phyloP scores from a whole-genome alignment of 2,113 vertebrate species.

The Phrynosoma blainvillii region DNA sequence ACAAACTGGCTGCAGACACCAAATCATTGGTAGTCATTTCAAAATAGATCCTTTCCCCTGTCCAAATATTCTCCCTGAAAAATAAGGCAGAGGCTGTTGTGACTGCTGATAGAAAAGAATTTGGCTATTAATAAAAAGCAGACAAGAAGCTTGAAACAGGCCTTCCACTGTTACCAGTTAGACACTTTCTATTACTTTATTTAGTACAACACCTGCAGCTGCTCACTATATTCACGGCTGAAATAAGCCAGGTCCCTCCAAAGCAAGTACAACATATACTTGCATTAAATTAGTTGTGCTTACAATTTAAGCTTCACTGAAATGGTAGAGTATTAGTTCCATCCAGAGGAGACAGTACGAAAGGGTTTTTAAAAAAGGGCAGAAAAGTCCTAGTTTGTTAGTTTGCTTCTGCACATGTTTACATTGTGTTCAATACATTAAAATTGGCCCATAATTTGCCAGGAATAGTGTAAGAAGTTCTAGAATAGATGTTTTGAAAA shows the following conservation, averaged over 20 bases:
- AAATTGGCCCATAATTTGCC: conserved; percentile 64
- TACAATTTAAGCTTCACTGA: conserved; percentile 66
- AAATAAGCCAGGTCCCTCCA: conserved; percentile 79
- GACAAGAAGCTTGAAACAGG: conserved; percentile 81
- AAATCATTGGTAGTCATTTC: conserved; percentile 80
- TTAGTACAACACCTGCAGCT: conserved; percentile 85
- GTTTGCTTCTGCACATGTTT: conserved; percentile 44
- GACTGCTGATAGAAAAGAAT: conserved; percentile 85
- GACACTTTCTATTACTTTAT: conserved; percentile 86
- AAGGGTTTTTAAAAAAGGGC: neutral
- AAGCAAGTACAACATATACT: conserved; percentile 70
- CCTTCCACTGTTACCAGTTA: conserved; percentile 83
- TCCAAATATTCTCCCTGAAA: conserved; percentile 81
- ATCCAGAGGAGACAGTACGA: conserved; percentile 58
- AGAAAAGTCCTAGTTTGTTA: neutral
- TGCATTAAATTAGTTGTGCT: conserved; percentile 79
- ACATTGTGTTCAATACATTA: conserved; percentile 12
- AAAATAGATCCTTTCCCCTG: conserved; percentile 80
- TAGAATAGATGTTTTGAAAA: neutral
- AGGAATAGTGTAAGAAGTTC: conserved; percentile 46
- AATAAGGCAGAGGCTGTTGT: conserved; percentile 77
- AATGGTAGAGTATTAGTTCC: conserved; percentile 59
- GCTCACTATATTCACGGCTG: conserved; percentile 79
- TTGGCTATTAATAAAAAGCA: conserved; percentile 87
- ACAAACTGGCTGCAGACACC: conserved; percentile 76